Base-by-base conservation (phyloP, 2,888 invertebrate genomes). In the Kuschelorhynchus macadamiae region DNA sequence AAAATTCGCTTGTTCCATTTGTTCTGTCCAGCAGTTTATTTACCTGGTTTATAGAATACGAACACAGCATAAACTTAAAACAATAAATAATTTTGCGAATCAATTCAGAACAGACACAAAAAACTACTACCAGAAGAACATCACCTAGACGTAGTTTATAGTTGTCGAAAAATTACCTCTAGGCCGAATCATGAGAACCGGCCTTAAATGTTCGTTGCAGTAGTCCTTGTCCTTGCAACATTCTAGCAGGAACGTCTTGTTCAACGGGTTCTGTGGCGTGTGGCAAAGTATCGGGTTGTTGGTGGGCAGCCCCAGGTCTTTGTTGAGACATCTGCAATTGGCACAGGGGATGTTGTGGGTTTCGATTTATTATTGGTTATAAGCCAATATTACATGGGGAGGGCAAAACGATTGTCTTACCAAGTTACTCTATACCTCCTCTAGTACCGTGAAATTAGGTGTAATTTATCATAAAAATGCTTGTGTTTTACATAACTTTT, bases 241-340 rank as follows among this genome's bases (percentile, higher is more conserved):
- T 83, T 89, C 88, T 87, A 92, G 91, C 86, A 89, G 89, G 88
- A 91, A 90, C 79, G 91, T 88, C 82, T 89, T 89, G 87, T 91
- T 92, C 86, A 88, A 87, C 86, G 88, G 87, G 86, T 88, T 89
- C 85, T 90, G 89, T 9, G 57, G 42, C 85, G 89, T 88, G 86
- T 91, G 90, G 88, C 93, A 93, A 88, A 91, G 88, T 88, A 93
- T 88, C 85, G 92, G 91, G 84, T 92, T 92, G 87, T 91, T 90
- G 85, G 88, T 88, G 84, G 92, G 92, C 84, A 91, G 88, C 86
- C 89, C 87, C 85, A 90, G 87, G 85, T 86, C 87, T 86, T 86
- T 88, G 85, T 89, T 88, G 88, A 92, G 89, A 87, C 93, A 93
- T 89, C 93, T 93, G 81, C 74, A 81, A 67, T 49, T 41, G 39